phyloP scores from a whole-genome alignment of 2,888 invertebrate genomes.

The Apotomis capreana region DNA sequence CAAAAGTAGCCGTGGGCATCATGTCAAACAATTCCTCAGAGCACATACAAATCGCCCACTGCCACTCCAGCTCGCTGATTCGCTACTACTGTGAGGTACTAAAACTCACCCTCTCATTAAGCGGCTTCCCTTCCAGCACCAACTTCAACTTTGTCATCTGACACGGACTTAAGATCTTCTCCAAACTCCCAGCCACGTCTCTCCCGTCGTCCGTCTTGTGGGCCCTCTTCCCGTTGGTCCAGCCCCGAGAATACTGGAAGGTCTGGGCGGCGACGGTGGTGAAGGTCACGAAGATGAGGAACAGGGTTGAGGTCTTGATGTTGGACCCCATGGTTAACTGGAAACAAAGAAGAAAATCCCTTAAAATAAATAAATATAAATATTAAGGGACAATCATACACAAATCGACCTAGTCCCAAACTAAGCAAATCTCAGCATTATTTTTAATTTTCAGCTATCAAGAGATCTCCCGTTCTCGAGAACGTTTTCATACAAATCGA shows the following conservation, averaged over 20 bases:
- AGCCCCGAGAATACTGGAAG: conserved; percentile 90
- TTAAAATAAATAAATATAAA: too few relatives aligned
- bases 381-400: too few relatives aligned
- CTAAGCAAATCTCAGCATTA: too few relatives aligned
- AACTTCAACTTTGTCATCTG: conserved; percentile 79
- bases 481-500: too few relatives aligned
- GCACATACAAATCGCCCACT: too few relatives aligned
- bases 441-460: too few relatives aligned
- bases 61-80: too few relatives aligned
- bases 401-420: too few relatives aligned
- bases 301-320: conserved; percentile 51
- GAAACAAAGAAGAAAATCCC: conserved; percentile 37
- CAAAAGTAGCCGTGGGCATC: too few relatives aligned
- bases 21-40: too few relatives aligned
- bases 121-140: conserved; percentile 77
- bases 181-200: conserved; percentile 59
- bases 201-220: conserved; percentile 55
- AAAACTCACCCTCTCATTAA: conserved; percentile 70
- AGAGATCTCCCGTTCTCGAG: too few relatives aligned
- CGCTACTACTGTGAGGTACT: too few relatives aligned
- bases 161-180: conserved; percentile 73
- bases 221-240: conserved; percentile 88
- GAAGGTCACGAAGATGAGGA: conserved; percentile 72
- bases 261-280: conserved; percentile 84
- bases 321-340: conserved; percentile 63